phyloP scores from a whole-genome alignment of 2,797 vertebrate genomes.

The Pseudocheirus occidentalis region DNA sequence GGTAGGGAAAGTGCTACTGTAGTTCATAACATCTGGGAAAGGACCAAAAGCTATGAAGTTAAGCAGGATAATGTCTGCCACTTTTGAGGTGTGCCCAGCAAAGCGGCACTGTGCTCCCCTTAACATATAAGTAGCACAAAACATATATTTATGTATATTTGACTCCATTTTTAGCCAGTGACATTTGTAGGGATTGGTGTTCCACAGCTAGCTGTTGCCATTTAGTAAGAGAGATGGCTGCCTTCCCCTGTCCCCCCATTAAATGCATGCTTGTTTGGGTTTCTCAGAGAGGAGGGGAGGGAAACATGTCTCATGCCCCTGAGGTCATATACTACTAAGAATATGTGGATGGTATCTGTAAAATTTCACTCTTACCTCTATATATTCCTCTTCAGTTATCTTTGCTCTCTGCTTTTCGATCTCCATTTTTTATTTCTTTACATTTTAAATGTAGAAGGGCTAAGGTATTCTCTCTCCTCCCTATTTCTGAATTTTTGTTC shows the following conservation, averaged over 20 bases:
- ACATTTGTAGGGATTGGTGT: background rate
- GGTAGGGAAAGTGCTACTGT: background rate
- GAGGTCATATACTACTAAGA: background rate
- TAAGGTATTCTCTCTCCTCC: background rate
- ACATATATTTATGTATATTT: background rate
- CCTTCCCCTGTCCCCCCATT: background rate
- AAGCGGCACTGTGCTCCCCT: background rate
- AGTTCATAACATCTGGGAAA: background rate
- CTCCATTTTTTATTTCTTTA: background rate
- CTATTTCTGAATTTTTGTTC: background rate
- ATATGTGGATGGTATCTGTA: background rate
- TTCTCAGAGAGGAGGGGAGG: background rate
- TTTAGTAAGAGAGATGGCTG: background rate
- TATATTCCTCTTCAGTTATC: background rate
- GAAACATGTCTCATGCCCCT: background rate
- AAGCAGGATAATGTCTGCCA: background rate
- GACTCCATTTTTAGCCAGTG: background rate
- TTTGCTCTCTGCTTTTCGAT: background rate
- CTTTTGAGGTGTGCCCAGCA: background rate
- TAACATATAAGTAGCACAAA: background rate
- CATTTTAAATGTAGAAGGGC: background rate
- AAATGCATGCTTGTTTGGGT: background rate
- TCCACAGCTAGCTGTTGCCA: background rate
- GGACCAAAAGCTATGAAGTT: background rate
- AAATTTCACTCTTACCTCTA: background rate